Conservation (phyloP, 2,888 invertebrate genomes). For the Melangyna quadrimaculata region DNA sequence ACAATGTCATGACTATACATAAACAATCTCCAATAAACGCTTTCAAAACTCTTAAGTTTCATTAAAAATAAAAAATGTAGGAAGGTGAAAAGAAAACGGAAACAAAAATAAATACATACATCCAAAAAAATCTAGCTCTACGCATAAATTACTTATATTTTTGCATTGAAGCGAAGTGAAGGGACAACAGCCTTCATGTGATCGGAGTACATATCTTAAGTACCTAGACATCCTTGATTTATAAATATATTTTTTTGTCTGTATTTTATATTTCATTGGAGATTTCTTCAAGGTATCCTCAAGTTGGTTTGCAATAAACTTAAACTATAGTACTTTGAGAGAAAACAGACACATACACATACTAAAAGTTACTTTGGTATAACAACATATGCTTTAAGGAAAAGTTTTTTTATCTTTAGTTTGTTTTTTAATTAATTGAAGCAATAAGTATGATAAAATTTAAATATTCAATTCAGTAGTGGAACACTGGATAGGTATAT, state of each 20-base stretch:
- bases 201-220: slow-evolving; percentile 51
- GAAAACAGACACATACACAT: background rate
- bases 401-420: slow-evolving; percentile 36
- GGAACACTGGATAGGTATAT: background rate
- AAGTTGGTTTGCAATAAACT: background rate
- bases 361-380: background rate
- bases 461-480: slow-evolving; percentile 4
- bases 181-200: slow-evolving; percentile 58
- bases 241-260: slow-evolving; percentile 15
- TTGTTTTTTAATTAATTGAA: slow-evolving; percentile 3
- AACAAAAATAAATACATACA: background rate
- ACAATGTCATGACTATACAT: background rate
- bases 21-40: background rate
- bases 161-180: slow-evolving; percentile 45
- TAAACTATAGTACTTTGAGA: slow-evolving; percentile 5
- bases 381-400: slow-evolving; percentile 15
- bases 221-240: slow-evolving; percentile 57
- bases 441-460: slow-evolving; percentile 9
- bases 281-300: slow-evolving; percentile 19
- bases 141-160: slow-evolving; percentile 46
- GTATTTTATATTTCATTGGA: slow-evolving; percentile 4
- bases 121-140: background rate
- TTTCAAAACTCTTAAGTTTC: slow-evolving; percentile 1
- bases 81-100: background rate
- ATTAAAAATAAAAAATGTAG: background rate